A percentile compares a stretch with the other conserved stretches of the same genome.
These are phyloP conservation scores for Podarcis siculus DNA, from an alignment of 2,797 vertebrate species.

Conservation along the genomic window DNA sequence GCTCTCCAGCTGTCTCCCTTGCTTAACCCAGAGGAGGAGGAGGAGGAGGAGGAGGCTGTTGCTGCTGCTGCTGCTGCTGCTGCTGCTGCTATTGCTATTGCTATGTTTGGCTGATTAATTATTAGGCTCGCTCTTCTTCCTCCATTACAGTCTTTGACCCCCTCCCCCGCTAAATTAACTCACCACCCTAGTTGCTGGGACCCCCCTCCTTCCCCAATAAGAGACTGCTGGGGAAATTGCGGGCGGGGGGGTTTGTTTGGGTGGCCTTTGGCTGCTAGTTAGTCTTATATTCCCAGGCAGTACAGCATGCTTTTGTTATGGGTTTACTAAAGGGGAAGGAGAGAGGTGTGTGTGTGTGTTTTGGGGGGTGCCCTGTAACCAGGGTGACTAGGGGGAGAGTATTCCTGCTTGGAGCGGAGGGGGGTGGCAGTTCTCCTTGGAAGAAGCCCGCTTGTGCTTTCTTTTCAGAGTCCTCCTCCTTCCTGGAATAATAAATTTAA, in stretches of 20 bases:
- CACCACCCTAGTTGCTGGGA: background rate
- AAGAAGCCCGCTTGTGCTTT: slow-evolving; percentile 55
- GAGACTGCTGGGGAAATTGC: background rate
- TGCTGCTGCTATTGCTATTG: too few relatives aligned
- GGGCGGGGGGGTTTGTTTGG: slow-evolving; percentile 18
- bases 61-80: background rate
- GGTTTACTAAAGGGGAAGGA: background rate
- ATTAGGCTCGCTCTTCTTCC: background rate
- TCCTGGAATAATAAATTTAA: slow-evolving; percentile 74
- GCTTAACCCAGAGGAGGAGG: slow-evolving; percentile 10
- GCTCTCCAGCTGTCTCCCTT: slow-evolving; percentile 25
- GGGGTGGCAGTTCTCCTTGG: slow-evolving; percentile 25
- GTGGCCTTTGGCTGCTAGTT: slow-evolving; percentile 37
- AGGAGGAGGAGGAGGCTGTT: background rate
- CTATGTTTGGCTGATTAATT: background rate
- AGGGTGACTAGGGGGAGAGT: slow-evolving; percentile 55
- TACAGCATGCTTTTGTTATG: background rate
- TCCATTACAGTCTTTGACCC: background rate
- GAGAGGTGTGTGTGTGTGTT: background rate
- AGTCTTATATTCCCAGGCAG: background rate
- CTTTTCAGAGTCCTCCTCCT: slow-evolving; percentile 48
- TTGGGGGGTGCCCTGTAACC: slow-evolving; percentile 40
- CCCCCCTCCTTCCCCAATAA: background rate
- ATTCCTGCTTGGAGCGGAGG: slow-evolving; percentile 45
- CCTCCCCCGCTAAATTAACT: slow-evolving; percentile 20